Evolutionary conservation across 1,140 invertebrate genomes (phyloP).

Genomic region (Drosophila guanche): DNA sequence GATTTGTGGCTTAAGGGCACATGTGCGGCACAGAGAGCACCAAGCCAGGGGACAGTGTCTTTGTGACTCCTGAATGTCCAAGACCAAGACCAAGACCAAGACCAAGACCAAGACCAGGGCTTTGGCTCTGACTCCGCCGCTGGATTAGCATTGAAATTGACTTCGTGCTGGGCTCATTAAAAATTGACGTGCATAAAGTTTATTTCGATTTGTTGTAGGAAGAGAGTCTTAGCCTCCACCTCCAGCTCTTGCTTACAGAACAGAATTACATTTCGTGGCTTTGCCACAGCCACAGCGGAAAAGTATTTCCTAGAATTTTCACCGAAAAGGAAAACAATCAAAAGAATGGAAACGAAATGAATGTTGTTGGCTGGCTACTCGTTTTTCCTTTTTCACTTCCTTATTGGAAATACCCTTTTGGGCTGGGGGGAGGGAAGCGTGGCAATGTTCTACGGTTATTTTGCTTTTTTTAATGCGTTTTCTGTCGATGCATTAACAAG

Average conservation of each 20-base stretch:
- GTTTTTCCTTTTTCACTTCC: conserved; percentile 54
- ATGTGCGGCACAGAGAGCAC: conserved; percentile 47
- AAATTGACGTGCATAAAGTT: conserved; percentile 82
- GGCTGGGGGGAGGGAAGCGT: neutral
- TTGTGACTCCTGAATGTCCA: conserved; percentile 51
- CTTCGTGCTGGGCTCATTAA: conserved; percentile 82
- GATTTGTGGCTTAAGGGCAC: conserved; percentile 76
- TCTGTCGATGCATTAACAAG: conserved; percentile 66
- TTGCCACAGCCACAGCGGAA: conserved; percentile 25
- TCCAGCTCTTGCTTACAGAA: neutral
- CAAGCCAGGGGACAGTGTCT: conserved; percentile 7
- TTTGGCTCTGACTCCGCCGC: conserved; percentile 35
- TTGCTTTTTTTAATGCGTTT: conserved; percentile 50
- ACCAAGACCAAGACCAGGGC: neutral
- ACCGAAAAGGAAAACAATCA: conserved; percentile 17
- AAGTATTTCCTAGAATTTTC: conserved; percentile 58
- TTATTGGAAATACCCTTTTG: conserved; percentile 62
- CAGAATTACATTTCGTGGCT: conserved; percentile 44
- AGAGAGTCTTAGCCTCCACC: conserved; percentile 28
- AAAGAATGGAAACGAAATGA: conserved; percentile 25
- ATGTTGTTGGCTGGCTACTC: conserved; percentile 18
- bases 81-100: too few species aligned
- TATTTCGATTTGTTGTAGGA: conserved; percentile 73
- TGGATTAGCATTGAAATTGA: conserved; percentile 82
- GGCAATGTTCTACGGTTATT: conserved; percentile 48